A percentile compares a stretch with the other conserved stretches of the same genome.
These are phyloP conservation scores for Aporophyla nigra DNA, from an alignment of 2,888 invertebrate species.

Conservation along the genomic window DNA sequence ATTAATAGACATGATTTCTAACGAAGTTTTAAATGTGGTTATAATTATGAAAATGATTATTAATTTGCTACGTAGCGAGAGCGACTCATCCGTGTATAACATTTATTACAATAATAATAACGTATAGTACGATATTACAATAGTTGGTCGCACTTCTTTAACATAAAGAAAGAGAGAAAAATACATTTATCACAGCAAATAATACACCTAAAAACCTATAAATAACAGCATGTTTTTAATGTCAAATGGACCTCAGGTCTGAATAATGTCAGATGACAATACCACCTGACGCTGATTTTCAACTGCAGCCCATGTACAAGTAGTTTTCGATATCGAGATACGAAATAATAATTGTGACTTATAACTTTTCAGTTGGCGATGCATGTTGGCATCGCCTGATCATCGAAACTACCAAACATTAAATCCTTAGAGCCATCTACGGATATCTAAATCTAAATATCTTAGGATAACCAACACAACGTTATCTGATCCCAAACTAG, in stretches of 20 bases:
- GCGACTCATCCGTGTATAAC: slow-evolving; percentile 8
- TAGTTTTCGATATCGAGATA: neutral
- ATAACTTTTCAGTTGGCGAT: no score
- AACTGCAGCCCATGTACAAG: neutral
- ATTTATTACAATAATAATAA: neutral
- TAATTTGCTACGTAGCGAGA: neutral
- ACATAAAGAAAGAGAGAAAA: neutral
- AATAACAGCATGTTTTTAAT: no score
- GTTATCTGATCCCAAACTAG: no score
- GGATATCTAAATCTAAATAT: no score
- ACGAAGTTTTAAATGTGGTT: neutral
- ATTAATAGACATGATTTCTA: slow-evolving; percentile 7
- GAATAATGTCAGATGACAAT: no score
- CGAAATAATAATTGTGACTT: neutral
- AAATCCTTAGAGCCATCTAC: neutral
- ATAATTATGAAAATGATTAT: slow-evolving; percentile 9
- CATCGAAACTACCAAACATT: neutral
- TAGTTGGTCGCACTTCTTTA: neutral
- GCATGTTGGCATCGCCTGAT: neutral
- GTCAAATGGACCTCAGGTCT: no score
- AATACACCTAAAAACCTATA: no score
- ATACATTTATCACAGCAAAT: neutral
- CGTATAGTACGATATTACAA: neutral
- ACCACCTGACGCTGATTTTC: no score
- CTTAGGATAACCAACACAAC: no score